Percentiles rank a stretch among this genome's conserved stretches.
These are phyloP conservation scores for Aurelia aurita complex sp. Pacific DNA, from an alignment of 30 jellyfish, hydroid and myxozoan species.

Conservation along the genomic window DNA sequence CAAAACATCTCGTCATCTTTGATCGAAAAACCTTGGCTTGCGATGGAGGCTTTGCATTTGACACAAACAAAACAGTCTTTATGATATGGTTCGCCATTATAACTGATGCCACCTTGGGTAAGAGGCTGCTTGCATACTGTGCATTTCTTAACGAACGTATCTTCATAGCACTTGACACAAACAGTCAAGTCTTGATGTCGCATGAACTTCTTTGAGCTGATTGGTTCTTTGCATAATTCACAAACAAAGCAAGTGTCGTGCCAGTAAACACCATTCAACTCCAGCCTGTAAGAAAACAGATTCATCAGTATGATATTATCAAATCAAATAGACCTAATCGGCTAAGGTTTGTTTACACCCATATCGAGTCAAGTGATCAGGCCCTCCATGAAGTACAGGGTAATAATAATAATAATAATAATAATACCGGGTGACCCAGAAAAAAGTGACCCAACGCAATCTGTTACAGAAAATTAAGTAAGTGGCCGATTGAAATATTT, in stretches of 20 bases:
- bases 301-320: too few relatives aligned
- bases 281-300: conserved; percentile 69
- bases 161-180: conserved; percentile 91
- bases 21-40: conserved; percentile 87
- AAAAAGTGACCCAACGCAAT: too few relatives aligned
- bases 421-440: too few relatives aligned
- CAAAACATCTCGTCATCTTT: conserved; percentile 88
- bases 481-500: too few relatives aligned
- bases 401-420: too few relatives aligned
- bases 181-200: conserved; percentile 92
- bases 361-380: too few relatives aligned
- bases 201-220: conserved; percentile 88
- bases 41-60: conserved; percentile 80
- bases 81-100: conserved; percentile 86
- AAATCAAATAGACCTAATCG: too few relatives aligned
- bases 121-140: conserved; percentile 74
- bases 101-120: conserved; percentile 96
- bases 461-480: too few relatives aligned
- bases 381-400: too few relatives aligned
- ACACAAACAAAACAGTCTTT: conserved; percentile 86
- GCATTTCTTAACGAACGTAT: conserved; percentile 88
- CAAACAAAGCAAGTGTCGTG: conserved; percentile 93
- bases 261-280: conserved; percentile 92
- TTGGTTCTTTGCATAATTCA: conserved; percentile 90
- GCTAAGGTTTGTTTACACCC: too few relatives aligned